Evolutionary conservation across 2,888 invertebrate species (phyloP).

Genomic region (Kryphioiulus occultus): DNA sequence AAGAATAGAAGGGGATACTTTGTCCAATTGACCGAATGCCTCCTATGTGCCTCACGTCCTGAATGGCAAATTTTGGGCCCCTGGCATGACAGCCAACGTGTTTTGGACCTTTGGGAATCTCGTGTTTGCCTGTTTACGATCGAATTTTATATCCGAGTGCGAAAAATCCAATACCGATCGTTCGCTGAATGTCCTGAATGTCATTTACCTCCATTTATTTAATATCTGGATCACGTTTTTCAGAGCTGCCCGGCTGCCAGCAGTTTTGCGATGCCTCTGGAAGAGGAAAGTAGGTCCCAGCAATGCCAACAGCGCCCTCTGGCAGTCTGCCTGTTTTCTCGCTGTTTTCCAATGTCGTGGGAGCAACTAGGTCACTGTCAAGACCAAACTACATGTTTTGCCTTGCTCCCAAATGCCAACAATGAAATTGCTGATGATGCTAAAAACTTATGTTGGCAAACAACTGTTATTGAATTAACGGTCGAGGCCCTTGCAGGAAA

Average conservation of each 20-base stretch:
- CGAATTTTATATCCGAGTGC: not conserved
- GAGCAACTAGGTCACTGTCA: not conserved
- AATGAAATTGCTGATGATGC: not conserved
- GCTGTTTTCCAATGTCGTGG: not conserved
- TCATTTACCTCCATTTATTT: not conserved
- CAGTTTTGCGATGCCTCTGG: not conserved
- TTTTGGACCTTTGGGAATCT: not conserved
- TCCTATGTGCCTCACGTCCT: not conserved
- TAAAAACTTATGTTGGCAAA: not conserved
- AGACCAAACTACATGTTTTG: not conserved
- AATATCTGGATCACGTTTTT: not conserved
- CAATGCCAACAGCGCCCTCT: not conserved
- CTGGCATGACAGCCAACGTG: not conserved
- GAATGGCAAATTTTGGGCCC: not conserved
- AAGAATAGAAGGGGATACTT: not conserved
- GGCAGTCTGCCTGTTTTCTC: not conserved
- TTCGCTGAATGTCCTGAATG: not conserved
- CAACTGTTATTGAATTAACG: conserved; percentile 10
- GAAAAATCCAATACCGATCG: not conserved
- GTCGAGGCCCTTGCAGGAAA: not conserved
- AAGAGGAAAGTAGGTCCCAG: not conserved
- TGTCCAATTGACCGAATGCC: not conserved
- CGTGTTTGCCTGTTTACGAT: not conserved
- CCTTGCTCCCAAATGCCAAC: not conserved
- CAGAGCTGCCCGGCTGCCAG: not conserved